These are phyloP conservation scores for Phrynosoma blainvillii DNA, from an alignment of 2,113 vertebrate species.

Conservation along the genomic window DNA sequence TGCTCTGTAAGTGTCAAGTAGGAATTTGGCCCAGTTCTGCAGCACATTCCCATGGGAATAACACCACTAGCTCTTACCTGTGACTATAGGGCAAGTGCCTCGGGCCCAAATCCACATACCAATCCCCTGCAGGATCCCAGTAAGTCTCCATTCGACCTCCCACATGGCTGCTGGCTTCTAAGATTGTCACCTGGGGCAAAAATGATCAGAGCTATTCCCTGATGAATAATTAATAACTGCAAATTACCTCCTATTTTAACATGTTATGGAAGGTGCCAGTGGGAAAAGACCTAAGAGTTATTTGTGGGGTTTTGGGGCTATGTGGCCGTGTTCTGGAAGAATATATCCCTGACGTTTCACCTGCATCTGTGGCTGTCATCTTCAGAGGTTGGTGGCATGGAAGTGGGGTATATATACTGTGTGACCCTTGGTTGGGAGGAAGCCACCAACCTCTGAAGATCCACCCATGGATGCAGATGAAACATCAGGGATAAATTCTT, in stretches of 20 bases:
- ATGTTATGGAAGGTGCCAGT: neutral
- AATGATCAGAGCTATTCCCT: neutral
- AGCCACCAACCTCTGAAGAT: too few relatives aligned
- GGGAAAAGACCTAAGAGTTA: neutral
- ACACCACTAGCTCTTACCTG: constrained; percentile 61
- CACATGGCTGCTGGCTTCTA: constrained; percentile 79
- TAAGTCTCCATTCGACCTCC: constrained; percentile 86
- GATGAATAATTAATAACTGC: too few relatives aligned
- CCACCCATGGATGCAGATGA: too few relatives aligned
- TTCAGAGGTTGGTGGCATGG: too few relatives aligned
- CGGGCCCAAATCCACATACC: constrained; percentile 85
- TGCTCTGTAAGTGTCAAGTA: neutral
- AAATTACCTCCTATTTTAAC: neutral
- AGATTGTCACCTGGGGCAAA: constrained; percentile 79
- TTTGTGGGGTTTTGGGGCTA: too few relatives aligned
- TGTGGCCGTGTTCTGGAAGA: too few relatives aligned
- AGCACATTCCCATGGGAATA: neutral
- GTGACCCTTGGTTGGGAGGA: too few relatives aligned
- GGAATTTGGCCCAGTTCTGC: neutral
- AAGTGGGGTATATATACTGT: too few relatives aligned
- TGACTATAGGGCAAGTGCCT: constrained; percentile 87
- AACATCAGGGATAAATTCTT: too few relatives aligned
- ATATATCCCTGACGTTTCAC: too few relatives aligned
- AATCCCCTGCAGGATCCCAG: constrained; percentile 78
- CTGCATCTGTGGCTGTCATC: too few relatives aligned